phyloP scores from a whole-genome alignment of 1,140 invertebrate genomes.

The Mya arenaria region DNA sequence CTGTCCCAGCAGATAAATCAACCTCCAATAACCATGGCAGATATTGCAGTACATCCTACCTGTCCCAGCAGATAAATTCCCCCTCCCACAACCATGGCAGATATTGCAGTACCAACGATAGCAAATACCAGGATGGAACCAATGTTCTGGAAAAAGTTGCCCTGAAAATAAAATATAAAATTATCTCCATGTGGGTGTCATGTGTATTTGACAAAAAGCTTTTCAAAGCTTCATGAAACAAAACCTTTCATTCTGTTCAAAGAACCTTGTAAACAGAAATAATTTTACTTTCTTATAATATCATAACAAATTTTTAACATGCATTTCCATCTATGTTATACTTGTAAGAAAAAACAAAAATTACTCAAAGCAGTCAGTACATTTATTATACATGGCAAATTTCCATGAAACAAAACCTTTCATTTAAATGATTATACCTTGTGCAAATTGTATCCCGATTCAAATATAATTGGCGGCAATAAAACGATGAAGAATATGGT shows the following conservation, averaged over 20 bases:
- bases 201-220: not conserved
- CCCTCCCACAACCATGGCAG: slow-evolving; percentile 89
- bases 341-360: not conserved
- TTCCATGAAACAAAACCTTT: not conserved
- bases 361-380: not conserved
- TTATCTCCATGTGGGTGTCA: not conserved
- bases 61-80: slow-evolving; percentile 97
- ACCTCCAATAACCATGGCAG: not conserved
- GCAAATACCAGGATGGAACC: slow-evolving; percentile 95
- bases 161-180: slow-evolving; percentile 78
- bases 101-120: slow-evolving; percentile 97
- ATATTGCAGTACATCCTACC: slow-evolving; percentile 73
- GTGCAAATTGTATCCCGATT: slow-evolving; percentile 99
- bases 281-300: not conserved
- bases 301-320: not conserved
- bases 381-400: not conserved
- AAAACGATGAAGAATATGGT: slow-evolving; percentile 98
- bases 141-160: slow-evolving; percentile 99
- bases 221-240: no score
- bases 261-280: not conserved
- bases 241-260: no score
- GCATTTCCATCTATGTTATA: not conserved
- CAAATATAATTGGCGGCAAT: slow-evolving; percentile 99
- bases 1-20: not conserved
- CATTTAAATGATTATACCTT: slow-evolving; percentile 85